Conservation (phyloP, 2,888 invertebrate genomes). For the Tipula vernalis region DNA sequence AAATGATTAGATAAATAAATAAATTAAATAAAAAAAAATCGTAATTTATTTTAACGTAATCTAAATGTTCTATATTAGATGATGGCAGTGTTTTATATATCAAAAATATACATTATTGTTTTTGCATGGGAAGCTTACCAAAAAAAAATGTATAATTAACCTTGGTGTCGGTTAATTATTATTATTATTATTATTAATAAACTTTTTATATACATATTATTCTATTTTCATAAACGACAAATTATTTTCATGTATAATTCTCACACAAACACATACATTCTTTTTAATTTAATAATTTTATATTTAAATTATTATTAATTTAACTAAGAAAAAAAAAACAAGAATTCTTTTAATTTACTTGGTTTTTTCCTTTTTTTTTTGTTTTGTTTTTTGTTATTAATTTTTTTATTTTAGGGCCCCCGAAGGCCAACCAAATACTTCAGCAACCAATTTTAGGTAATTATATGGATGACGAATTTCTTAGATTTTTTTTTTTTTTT, state of each 20-base stretch:
- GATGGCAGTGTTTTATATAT: not conserved
- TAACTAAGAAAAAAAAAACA: not conserved
- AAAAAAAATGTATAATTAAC: not conserved
- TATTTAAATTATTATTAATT: not conserved
- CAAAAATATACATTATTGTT: not conserved
- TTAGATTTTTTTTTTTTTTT: not conserved
- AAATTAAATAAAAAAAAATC: not conserved
- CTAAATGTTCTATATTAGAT: not conserved
- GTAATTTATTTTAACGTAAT: not conserved
- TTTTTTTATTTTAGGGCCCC: constrained; percentile 24
- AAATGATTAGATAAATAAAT: not conserved
- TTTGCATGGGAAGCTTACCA: not conserved
- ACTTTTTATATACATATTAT: not conserved
- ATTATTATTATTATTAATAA: not conserved
- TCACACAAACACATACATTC: not conserved
- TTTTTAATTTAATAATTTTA: not conserved
- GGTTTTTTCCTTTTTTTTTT: constrained; percentile 22
- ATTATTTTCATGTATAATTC: not conserved
- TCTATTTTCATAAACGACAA: not conserved
- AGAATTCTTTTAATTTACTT: constrained; percentile 21
- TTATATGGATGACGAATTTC: constrained; percentile 16
- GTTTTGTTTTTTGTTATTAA: constrained; percentile 18
- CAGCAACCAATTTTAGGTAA: constrained; percentile 26
- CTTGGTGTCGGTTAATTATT: not conserved
- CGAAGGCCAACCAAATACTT: constrained; percentile 26